phyloP scores from a whole-genome alignment of 2,888 invertebrate genomes.

The Graphium colonna region DNA sequence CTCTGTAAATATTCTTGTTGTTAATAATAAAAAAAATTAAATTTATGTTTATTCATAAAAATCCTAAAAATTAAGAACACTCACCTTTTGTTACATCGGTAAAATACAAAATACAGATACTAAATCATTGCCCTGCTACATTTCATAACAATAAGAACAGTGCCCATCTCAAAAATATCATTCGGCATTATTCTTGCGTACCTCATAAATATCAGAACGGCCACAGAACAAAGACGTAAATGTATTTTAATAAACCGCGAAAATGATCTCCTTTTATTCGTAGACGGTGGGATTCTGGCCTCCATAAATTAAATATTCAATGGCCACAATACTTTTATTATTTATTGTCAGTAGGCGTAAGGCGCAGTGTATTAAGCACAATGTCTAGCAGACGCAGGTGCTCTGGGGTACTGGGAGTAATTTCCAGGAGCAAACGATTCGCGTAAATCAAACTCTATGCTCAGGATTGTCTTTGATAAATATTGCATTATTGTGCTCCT shows the following conservation, averaged over 20 bases:
- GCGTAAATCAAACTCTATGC: slow-evolving; percentile 58
- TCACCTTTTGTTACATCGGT: too few species aligned
- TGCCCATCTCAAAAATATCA: too few species aligned
- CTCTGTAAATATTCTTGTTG: too few species aligned
- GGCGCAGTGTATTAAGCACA: slow-evolving; percentile 36
- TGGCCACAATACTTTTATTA: slow-evolving; percentile 8
- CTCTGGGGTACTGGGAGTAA: slow-evolving; percentile 50
- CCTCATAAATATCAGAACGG: too few species aligned
- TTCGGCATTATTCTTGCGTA: too few species aligned
- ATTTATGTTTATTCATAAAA: too few species aligned
- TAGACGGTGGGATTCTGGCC: not conserved
- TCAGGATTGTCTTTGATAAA: slow-evolving; percentile 63
- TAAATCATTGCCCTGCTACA: too few species aligned
- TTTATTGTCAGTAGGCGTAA: slow-evolving; percentile 7
- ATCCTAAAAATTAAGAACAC: too few species aligned
- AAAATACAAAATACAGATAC: too few species aligned
- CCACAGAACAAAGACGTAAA: not conserved
- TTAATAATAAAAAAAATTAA: too few species aligned
- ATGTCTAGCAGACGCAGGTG: slow-evolving; percentile 50
- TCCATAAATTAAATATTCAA: slow-evolving; percentile 11
- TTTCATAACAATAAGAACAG: too few species aligned
- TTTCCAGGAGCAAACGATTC: slow-evolving; percentile 45
- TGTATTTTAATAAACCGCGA: not conserved
- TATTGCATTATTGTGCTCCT: slow-evolving; percentile 57
- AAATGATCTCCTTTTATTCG: slow-evolving; percentile 1